Conservation (phyloP, 1,140 invertebrate species). For the Cherax destructor region DNA sequence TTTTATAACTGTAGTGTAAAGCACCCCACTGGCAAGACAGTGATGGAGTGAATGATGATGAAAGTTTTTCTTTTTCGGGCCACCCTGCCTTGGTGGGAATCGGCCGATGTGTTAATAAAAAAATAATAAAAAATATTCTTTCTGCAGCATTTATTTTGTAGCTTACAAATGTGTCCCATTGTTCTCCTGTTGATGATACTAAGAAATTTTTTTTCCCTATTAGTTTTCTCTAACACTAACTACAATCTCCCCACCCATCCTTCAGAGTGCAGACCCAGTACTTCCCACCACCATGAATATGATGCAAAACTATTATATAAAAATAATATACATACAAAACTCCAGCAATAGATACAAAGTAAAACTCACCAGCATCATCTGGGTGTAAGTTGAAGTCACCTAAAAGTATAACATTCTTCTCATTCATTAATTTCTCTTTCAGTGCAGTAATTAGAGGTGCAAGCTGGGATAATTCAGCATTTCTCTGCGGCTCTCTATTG, state of each 20-base stretch:
- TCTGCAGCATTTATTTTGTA: too few relatives aligned
- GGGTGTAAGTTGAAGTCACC: constrained; percentile 75
- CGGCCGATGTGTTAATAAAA: too few relatives aligned
- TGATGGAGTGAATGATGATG: too few relatives aligned
- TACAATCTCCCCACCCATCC: too few relatives aligned
- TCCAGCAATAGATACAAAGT: neutral
- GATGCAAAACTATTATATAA: neutral
- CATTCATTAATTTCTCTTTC: constrained; percentile 63
- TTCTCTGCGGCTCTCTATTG: neutral
- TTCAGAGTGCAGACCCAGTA: neutral
- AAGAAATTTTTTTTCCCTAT: neutral
- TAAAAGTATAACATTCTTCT: constrained; percentile 74
- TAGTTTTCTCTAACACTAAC: neutral
- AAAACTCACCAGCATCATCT: constrained; percentile 59
- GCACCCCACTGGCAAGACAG: too few relatives aligned
- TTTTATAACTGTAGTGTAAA: too few relatives aligned
- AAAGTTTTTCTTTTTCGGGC: too few relatives aligned
- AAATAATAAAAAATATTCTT: too few relatives aligned
- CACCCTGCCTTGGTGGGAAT: too few relatives aligned
- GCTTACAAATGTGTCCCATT: too few relatives aligned
- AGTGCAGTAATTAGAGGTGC: constrained; percentile 51
- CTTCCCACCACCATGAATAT: neutral
- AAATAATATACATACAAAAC: neutral
- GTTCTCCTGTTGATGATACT: too few relatives aligned
- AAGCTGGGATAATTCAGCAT: constrained; percentile 31